Evolutionary conservation across 2,113 vertebrate genomes (phyloP), one percentile per base, ranked within the genome.

Genomic region (Nanorana parkeri): DNA sequence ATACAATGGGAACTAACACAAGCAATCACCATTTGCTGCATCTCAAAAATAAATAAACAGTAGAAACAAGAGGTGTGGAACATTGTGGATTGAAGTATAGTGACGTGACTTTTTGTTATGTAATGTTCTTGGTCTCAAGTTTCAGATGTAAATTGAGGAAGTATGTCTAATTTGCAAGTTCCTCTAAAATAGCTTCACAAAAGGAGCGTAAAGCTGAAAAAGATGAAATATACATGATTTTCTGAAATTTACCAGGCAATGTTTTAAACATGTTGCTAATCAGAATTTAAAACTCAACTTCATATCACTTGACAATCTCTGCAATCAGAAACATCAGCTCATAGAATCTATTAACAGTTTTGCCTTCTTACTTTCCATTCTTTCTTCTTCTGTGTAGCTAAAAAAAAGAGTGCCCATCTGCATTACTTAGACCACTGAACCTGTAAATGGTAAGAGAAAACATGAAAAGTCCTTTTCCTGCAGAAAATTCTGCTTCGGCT

Each of bases 191-290:
- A 47, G 36, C 52, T 23, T 17, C n/a, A 28, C 21, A 41, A 55
- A 23, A 15, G 6, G 55, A 24, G 20, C 13, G 17, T 28, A 56
- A 17, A 56, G 32, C 51, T 74, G 61, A 24, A 67, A 67, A n/a
- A 15, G 47, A 66, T 81, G 52, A 81, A 81, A 81, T 81, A 81
- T 73, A 65, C 80, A 81, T 81, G 41, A 81, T 81, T 67, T 68
- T 24, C 52, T 79, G 77, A 68, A 79, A 68, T 71, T 63, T 47
- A 60, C 36, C n/a, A 72, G 36, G 51, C 68, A 80, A 80, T 73
- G 79, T 81, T 73, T 81, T 32, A 81, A 81, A 81, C 80, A 81
- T 81, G 69, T 16, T 24, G 71, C 69, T 81, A 81, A 81, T 81
- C 80, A 74, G 69, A 74, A 81, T 55, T 73, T 81, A 81, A 81